Conservation (phyloP, 2,888 invertebrate species). For the Eupithecia subumbrata region DNA sequence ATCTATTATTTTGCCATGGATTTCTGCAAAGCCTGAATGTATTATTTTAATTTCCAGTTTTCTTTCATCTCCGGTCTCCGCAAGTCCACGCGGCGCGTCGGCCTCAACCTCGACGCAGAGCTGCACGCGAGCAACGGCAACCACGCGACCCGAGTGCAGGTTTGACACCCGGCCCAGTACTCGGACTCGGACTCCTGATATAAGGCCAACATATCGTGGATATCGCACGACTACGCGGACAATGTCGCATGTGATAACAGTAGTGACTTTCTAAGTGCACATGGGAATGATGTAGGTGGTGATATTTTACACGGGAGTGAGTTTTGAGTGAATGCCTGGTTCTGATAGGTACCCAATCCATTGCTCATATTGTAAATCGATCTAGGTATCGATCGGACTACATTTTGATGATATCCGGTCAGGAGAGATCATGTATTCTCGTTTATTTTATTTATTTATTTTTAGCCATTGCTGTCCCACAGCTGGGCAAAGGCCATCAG, state of each 20-base stretch:
- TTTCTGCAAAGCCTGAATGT: too few species aligned
- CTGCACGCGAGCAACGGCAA: conserved; percentile 75
- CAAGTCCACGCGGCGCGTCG: conserved; percentile 63
- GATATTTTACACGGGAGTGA: conserved; percentile 14
- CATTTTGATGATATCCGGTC: neutral
- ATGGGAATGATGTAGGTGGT: conserved; percentile 21
- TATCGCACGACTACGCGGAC: conserved; percentile 70
- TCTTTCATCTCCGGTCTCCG: conserved; percentile 74
- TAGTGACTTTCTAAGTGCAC: conserved; percentile 34
- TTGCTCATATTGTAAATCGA: neutral
- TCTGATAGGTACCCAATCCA: neutral
- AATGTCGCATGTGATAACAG: conserved; percentile 21
- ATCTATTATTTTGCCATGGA: too few species aligned
- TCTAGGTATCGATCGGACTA: neutral
- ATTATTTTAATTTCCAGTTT: conserved; percentile 60
- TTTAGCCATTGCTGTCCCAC: too few species aligned
- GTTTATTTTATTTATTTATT: too few species aligned
- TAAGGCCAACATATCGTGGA: conserved; percentile 70
- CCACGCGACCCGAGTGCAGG: conserved; percentile 68
- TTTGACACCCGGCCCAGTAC: conserved; percentile 69
- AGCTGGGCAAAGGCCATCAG: too few species aligned
- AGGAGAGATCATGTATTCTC: neutral
- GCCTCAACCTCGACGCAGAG: conserved; percentile 65
- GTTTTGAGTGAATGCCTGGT: conserved; percentile 4
- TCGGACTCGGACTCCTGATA: conserved; percentile 64